phyloP scores from a whole-genome alignment of 2,888 invertebrate species.

The Mellilla xanthometata region DNA sequence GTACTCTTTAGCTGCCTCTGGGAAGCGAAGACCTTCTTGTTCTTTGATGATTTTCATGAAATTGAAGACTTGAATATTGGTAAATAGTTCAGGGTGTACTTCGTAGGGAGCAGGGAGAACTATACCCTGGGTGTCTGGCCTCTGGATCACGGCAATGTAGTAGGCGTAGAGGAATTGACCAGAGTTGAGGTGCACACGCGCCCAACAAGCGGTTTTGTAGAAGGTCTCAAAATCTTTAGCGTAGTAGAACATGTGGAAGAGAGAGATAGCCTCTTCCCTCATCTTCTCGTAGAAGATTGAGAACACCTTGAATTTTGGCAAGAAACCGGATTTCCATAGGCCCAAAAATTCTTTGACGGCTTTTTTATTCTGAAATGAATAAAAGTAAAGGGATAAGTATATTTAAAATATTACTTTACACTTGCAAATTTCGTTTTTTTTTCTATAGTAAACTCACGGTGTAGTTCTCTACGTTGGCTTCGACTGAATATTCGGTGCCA shows the following conservation, averaged over 20 bases:
- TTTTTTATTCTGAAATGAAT: constrained; percentile 23
- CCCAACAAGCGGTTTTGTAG: constrained; percentile 81
- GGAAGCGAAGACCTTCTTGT: constrained; percentile 50
- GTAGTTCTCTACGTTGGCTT: constrained; percentile 62
- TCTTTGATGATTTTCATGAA: constrained; percentile 68
- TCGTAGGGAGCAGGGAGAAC: constrained; percentile 87
- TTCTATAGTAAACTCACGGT: constrained; percentile 45
- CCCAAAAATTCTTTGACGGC: constrained; percentile 67
- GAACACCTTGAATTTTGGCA: constrained; percentile 75
- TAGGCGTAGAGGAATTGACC: constrained; percentile 84
- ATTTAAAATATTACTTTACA: too few species aligned
- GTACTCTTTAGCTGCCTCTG: constrained; percentile 52
- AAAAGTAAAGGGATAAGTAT: background rate
- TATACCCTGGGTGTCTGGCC: constrained; percentile 80
- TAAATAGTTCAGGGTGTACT: constrained; percentile 85
- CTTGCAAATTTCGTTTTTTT: background rate
- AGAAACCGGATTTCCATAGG: constrained; percentile 65
- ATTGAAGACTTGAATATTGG: constrained; percentile 80
- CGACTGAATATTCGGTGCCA: constrained; percentile 57
- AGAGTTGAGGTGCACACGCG: constrained; percentile 83
- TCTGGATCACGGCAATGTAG: constrained; percentile 82
- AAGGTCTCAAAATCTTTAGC: constrained; percentile 84
- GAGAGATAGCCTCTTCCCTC: constrained; percentile 71
- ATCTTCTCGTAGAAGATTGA: constrained; percentile 73
- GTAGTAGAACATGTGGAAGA: constrained; percentile 82